Evolutionary conservation across 2,888 invertebrate species (phyloP).

Genomic region (Agapostemon virescens): DNA sequence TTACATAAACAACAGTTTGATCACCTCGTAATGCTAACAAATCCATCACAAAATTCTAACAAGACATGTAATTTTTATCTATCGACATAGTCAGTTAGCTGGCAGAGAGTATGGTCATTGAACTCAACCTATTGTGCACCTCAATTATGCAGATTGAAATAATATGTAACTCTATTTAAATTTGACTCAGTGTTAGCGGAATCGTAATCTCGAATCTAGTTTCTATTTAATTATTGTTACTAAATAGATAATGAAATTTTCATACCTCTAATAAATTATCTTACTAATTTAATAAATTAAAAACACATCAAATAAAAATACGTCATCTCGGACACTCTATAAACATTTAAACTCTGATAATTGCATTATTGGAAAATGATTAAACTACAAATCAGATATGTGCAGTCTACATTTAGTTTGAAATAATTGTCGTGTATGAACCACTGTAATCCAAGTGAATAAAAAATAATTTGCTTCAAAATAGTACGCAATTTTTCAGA

Average conservation of each 20-base stretch:
- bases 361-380: background rate
- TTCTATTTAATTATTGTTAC: background rate
- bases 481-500: background rate
- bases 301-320: too few relatives aligned
- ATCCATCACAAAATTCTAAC: background rate
- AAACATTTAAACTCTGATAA: background rate
- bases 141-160: constrained; percentile 6
- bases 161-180: background rate
- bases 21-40: background rate
- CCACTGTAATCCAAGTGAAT: background rate
- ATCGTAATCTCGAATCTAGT: background rate
- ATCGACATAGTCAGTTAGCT: background rate
- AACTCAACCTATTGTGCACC: constrained; percentile 6
- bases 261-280: background rate
- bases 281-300: background rate
- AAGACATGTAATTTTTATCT: background rate
- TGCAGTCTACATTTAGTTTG: background rate
- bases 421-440: background rate
- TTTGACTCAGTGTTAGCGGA: background rate
- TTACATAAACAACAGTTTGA: background rate
- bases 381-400: background rate
- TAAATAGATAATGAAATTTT: background rate
- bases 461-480: background rate
- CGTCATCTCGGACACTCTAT: background rate
- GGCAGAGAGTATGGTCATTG: background rate